Conservation (phyloP, 2,113 vertebrate species). For the Lophius piscatorius region DNA sequence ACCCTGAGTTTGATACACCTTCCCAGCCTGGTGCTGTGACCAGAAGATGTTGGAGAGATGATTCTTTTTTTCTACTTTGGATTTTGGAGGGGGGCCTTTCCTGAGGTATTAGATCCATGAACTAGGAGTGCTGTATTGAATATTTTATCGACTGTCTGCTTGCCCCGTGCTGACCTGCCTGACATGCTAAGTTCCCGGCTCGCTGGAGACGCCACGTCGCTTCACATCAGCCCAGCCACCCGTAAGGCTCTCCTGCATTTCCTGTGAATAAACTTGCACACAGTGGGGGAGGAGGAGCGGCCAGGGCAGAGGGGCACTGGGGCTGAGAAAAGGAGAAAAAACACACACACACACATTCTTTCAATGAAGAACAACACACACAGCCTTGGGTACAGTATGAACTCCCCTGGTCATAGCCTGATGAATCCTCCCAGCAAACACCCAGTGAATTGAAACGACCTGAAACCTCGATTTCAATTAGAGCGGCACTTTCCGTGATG, state of each 20-base stretch:
- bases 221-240: conserved; percentile 84
- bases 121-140: conserved; percentile 88
- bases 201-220: conserved; percentile 84
- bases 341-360: conserved; percentile 64
- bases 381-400: conserved; percentile 67
- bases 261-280: conserved; percentile 83
- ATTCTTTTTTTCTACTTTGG: conserved; percentile 29
- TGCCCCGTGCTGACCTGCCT: conserved; percentile 87
- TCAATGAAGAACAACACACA: conserved; percentile 67
- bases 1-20: conserved; percentile 41
- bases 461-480: conserved; percentile 69
- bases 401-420: conserved; percentile 62
- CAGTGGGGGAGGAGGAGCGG: conserved; percentile 81
- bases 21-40: conserved; percentile 30
- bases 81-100: conserved; percentile 63
- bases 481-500: conserved; percentile 43
- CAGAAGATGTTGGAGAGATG: conserved; percentile 27
- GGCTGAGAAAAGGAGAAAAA: conserved; percentile 65
- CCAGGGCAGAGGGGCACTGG: conserved; percentile 73
- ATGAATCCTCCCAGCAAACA: conserved; percentile 69
- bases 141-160: conserved; percentile 91
- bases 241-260: conserved; percentile 85
- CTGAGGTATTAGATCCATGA: conserved; percentile 85
- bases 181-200: conserved; percentile 86
- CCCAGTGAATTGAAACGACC: conserved; percentile 71